These are phyloP conservation scores for Micrasema minimum DNA, from an alignment of 1,140 invertebrate genomes.

Conservation along the genomic window DNA sequence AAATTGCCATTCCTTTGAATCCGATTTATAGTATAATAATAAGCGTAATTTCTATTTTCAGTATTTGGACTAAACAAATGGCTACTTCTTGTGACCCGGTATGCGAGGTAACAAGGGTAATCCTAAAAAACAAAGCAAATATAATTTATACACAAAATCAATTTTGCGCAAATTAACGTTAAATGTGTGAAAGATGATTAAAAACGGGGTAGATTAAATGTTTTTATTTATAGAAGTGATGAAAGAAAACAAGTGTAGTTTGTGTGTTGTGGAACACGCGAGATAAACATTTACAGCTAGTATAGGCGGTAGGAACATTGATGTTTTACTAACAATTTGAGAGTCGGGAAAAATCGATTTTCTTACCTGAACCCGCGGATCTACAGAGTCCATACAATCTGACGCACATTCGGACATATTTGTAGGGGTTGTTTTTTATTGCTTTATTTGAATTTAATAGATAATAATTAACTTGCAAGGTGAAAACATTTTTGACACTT, in stretches of 20 bases:
- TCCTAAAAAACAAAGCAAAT: no score
- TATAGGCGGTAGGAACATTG: conserved; percentile 19
- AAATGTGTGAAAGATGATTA: no score
- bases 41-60: no score
- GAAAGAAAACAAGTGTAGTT: not conserved
- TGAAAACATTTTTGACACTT: conserved; percentile 45
- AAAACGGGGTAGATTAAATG: not conserved
- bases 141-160: no score
- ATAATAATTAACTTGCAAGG: conserved; percentile 27
- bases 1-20: no score
- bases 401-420: conserved; percentile 53
- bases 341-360: conserved; percentile 58
- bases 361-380: conserved; percentile 71
- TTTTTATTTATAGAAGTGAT: conserved; percentile 31
- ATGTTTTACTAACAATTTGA: conserved; percentile 17
- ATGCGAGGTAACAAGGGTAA: no score
- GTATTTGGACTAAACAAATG: no score
- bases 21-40: no score
- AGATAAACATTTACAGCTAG: conserved; percentile 41
- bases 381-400: conserved; percentile 66
- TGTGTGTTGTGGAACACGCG: conserved; percentile 3
- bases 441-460: conserved; percentile 40
- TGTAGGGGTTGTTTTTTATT: conserved; percentile 24
- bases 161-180: no score
- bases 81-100: no score